Percentiles rank a stretch among this genome's conserved stretches.
Conservation (phyloP, 2,888 invertebrate species). For the Hydraecia micacea region DNA sequence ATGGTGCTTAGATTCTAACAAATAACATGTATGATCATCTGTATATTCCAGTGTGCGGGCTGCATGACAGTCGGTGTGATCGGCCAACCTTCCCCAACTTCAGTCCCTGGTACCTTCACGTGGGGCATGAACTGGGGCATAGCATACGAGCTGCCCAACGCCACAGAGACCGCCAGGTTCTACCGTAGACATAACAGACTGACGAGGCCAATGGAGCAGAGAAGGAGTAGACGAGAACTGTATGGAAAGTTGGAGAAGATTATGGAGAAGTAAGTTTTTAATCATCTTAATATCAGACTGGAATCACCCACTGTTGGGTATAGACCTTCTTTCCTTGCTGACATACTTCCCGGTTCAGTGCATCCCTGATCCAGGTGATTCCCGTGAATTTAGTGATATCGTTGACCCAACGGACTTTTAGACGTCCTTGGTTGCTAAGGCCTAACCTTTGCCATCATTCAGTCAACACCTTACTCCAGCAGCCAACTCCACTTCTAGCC, state of each 20-base stretch:
- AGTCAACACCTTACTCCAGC: not conserved
- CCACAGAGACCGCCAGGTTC: conserved; percentile 85
- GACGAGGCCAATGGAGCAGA: conserved; percentile 86
- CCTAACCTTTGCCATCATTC: not conserved
- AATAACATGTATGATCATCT: not conserved
- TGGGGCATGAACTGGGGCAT: conserved; percentile 94
- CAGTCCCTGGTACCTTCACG: conserved; percentile 90
- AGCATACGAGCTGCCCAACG: conserved; percentile 91
- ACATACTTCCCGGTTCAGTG: not conserved
- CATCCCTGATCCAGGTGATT: not conserved
- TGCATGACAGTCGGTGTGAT: conserved; percentile 89
- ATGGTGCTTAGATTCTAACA: not conserved
- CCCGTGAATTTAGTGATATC: not conserved
- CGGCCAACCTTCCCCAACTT: conserved; percentile 83
- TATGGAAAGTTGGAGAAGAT: conserved; percentile 92
- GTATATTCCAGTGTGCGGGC: conserved; percentile 86
- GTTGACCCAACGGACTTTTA: not conserved
- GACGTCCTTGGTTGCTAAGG: not conserved
- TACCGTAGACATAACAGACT: conserved; percentile 75
- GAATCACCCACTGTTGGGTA: not conserved
- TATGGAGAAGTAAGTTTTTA: conserved; percentile 88
- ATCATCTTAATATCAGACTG: not conserved
- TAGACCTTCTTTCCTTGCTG: not conserved
- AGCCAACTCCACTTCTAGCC: not conserved
- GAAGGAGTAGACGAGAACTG: conserved; percentile 92